These are phyloP conservation scores for Pandemis heparana DNA, from an alignment of 2,888 invertebrate species.

Conservation along the genomic window DNA sequence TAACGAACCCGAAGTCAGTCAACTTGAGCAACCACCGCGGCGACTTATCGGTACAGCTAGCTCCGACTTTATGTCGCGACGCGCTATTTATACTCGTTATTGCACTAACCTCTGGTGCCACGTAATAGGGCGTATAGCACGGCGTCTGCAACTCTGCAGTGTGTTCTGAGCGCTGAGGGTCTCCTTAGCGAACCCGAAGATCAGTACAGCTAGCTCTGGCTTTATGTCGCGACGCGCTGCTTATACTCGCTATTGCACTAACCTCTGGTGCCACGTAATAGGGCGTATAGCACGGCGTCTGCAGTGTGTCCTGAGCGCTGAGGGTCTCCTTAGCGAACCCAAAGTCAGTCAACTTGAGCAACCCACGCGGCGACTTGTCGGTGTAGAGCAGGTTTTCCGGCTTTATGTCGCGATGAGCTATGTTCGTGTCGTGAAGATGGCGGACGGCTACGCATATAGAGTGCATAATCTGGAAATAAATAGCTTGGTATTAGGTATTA, in stretches of 20 bases:
- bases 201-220: no score
- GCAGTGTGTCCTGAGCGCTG: slow-evolving; percentile 93
- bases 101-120: no score
- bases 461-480: slow-evolving; percentile 91
- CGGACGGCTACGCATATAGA: slow-evolving; percentile 98
- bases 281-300: slow-evolving; percentile 99
- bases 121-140: no score
- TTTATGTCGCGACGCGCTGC: no score
- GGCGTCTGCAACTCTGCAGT: no score
- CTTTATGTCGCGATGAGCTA: slow-evolving; percentile 99
- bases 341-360: slow-evolving; percentile 98
- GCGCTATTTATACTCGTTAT: no score
- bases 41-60: slow-evolving; percentile 92
- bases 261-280: slow-evolving; percentile 95
- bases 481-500: no score
- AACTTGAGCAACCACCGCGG: slow-evolving; percentile 94
- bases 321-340: slow-evolving; percentile 99
- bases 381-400: slow-evolving; percentile 98
- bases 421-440: slow-evolving; percentile 96
- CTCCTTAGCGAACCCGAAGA: no score
- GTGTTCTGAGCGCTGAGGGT: no score
- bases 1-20: slow-evolving; percentile 99
- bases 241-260: not conserved
- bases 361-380: slow-evolving; percentile 89
- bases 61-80: slow-evolving; percentile 99